Evolutionary conservation across 30 jellyfish, hydroid and myxozoan species (phyloP).

Genomic region (Turritopsis rubra): DNA sequence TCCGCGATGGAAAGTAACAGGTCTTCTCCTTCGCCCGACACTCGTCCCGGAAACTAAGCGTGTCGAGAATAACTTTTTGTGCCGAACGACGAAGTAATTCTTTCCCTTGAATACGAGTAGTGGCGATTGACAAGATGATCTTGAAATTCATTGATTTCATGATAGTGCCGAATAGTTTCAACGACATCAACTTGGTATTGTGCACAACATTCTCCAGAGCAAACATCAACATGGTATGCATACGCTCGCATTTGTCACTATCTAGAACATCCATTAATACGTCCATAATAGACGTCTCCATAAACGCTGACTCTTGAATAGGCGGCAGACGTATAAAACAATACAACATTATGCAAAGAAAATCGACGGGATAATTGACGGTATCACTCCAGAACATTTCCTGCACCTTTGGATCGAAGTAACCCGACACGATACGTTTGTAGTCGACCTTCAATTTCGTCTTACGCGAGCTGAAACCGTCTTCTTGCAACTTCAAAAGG

Average conservation of each 20-base stretch:
- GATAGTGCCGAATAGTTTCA: not conserved
- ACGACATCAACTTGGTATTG: not conserved
- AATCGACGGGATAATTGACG: not conserved
- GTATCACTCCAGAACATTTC: not conserved
- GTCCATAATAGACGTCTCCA: not conserved
- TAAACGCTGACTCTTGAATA: not conserved
- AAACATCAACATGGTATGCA: conserved; percentile 8
- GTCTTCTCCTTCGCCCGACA: not conserved
- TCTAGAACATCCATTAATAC: not conserved
- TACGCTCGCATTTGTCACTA: not conserved
- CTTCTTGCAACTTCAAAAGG: not conserved
- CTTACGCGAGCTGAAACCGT: not conserved
- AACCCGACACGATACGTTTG: not conserved
- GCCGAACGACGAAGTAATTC: not conserved
- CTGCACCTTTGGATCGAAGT: not conserved
- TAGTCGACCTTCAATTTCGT: not conserved
- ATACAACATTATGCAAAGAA: not conserved
- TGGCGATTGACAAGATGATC: not conserved
- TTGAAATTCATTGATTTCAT: not conserved
- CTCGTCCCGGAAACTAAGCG: not conserved
- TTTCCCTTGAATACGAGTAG: not conserved
- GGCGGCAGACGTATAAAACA: not conserved
- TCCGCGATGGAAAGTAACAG: not conserved
- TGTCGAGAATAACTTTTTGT: conserved; percentile 1
- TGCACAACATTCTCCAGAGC: not conserved